Evolutionary conservation across 2,888 invertebrate genomes (phyloP).

Genomic region (Deroplatys truncata): DNA sequence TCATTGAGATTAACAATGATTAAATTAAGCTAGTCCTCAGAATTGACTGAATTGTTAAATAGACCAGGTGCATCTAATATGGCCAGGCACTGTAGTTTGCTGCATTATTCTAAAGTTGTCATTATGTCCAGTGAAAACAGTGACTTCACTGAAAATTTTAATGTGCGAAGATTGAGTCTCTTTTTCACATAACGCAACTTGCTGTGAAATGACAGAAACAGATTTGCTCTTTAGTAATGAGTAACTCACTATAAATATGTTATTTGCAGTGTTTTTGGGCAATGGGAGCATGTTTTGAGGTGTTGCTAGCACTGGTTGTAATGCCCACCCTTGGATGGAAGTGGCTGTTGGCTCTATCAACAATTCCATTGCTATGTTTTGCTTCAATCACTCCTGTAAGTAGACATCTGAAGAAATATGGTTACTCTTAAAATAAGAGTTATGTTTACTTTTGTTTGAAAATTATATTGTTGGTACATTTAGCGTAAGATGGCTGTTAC

Average conservation of each 20-base stretch:
- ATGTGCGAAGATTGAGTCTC: too few relatives aligned
- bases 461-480: neutral
- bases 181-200: too few relatives aligned
- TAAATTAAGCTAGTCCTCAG: too few relatives aligned
- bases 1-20: too few relatives aligned
- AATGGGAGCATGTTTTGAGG: constrained; percentile 89
- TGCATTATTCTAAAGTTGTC: too few relatives aligned
- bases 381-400: constrained; percentile 74
- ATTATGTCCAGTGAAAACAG: too few relatives aligned
- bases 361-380: constrained; percentile 81
- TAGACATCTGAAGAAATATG: constrained; percentile 32
- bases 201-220: too few relatives aligned
- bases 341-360: constrained; percentile 87
- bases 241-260: neutral
- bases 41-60: too few relatives aligned
- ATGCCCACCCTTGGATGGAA: constrained; percentile 92
- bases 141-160: too few relatives aligned
- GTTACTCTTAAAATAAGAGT: neutral
- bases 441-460: neutral
- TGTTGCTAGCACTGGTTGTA: constrained; percentile 80
- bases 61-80: too few relatives aligned
- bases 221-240: too few relatives aligned
- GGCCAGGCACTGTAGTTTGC: too few relatives aligned
- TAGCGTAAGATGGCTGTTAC: neutral
- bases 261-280: constrained; percentile 86